phyloP scores from a whole-genome alignment of 2,113 vertebrate genomes.

The Spilogale gracilis region DNA sequence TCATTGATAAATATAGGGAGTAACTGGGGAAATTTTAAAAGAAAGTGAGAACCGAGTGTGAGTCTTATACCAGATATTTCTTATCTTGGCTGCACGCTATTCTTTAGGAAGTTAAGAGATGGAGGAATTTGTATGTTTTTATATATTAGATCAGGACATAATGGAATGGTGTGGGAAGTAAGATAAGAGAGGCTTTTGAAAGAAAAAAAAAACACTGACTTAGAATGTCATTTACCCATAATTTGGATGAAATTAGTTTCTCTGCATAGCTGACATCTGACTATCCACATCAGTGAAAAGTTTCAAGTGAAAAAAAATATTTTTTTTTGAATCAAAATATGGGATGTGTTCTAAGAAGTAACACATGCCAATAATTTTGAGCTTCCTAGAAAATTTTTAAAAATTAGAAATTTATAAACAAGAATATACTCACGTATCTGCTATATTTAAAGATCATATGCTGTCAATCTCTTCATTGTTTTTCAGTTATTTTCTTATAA shows the following conservation, averaged over 20 bases:
- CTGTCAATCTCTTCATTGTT: neutral
- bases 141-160: neutral
- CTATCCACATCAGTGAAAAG: conserved; percentile 41
- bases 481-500: conserved; percentile 8
- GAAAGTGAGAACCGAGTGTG: neutral
- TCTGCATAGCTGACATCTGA: conserved; percentile 25
- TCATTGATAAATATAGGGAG: neutral
- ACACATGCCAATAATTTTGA: conserved; percentile 52
- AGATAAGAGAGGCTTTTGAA: neutral
- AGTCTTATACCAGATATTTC: fast-evolving
- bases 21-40: neutral
- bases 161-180: neutral
- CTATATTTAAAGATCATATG: conserved; percentile 59
- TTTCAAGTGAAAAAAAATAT: conserved; percentile 56
- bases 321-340: conserved; percentile 59
- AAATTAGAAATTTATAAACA: conserved; percentile 69
- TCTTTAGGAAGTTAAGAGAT: neutral
- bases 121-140: neutral
- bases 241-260: conserved; percentile 38
- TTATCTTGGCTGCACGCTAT: neutral
- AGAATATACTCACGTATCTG: neutral
- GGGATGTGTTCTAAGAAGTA: conserved; percentile 42
- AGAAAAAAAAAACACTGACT: neutral
- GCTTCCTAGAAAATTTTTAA: conserved; percentile 41
- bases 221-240: neutral